phyloP scores from a whole-genome alignment of 2,113 vertebrate species.

The Dromiciops gliroides region DNA sequence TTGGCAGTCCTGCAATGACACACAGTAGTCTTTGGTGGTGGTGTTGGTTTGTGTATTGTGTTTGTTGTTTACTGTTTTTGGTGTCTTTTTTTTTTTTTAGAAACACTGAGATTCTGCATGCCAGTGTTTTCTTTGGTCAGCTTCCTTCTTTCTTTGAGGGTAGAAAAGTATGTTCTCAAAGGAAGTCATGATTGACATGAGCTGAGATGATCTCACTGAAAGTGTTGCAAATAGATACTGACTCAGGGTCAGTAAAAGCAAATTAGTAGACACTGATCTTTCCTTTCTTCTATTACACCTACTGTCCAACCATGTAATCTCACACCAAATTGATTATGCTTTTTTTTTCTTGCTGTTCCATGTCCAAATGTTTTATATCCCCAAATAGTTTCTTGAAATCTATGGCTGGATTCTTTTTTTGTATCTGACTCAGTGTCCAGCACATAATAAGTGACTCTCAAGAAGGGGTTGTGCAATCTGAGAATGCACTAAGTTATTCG shows the following conservation, averaged over 20 bases:
- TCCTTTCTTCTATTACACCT: background rate
- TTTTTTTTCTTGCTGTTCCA: background rate
- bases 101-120: background rate
- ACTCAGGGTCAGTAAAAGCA: background rate
- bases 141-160: background rate
- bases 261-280: background rate
- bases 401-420: background rate
- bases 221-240: background rate
- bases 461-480: background rate
- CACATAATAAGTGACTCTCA: background rate
- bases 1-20: background rate
- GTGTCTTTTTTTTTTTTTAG: no score
- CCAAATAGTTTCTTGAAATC: background rate
- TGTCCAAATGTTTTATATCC: background rate
- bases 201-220: background rate
- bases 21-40: background rate
- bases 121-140: background rate
- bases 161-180: background rate
- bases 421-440: background rate
- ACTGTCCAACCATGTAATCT: background rate
- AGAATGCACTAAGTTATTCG: background rate
- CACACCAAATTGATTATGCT: background rate
- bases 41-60: background rate
- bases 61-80: no score
- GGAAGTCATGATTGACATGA: background rate